Percentiles rank a stretch among this genome's conserved stretches.
Conservation (phyloP, 2,113 vertebrate genomes). For the Hippocampus guttulatus region DNA sequence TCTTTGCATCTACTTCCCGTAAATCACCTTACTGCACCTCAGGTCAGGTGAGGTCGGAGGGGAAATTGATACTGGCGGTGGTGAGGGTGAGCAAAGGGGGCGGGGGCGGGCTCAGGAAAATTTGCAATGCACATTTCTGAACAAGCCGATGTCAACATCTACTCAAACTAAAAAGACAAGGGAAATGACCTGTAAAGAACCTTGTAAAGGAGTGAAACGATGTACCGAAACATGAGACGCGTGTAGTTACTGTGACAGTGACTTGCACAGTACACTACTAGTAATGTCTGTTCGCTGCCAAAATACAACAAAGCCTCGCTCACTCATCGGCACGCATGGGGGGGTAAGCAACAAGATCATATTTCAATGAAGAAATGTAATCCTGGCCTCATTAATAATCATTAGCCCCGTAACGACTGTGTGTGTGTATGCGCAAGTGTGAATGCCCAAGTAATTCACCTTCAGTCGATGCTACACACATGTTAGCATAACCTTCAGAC, state of each 20-base stretch:
- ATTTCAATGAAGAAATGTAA: constrained; percentile 38
- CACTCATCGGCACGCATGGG: constrained; percentile 20
- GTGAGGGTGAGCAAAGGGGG: not conserved
- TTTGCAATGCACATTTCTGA: not conserved
- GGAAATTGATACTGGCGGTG: not conserved
- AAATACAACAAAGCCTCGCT: constrained; percentile 30
- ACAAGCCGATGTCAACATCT: not conserved
- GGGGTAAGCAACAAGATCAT: constrained; percentile 38
- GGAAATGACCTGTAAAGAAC: constrained; percentile 17
- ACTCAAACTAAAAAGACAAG: constrained; percentile 8
- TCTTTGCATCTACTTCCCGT: constrained; percentile 33
- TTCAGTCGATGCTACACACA: constrained; percentile 20
- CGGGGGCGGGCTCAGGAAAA: not conserved
- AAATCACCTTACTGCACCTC: constrained; percentile 38
- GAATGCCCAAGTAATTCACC: constrained; percentile 22
- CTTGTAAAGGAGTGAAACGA: constrained; percentile 1
- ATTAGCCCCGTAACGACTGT: constrained; percentile 57
- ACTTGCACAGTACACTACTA: constrained; percentile 14
- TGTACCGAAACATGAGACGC: constrained; percentile 18
- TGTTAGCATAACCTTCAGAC: not conserved
- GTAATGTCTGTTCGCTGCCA: constrained; percentile 28
- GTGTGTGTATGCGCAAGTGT: constrained; percentile 8
- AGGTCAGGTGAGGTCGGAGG: not conserved
- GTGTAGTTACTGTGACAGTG: constrained; percentile 5
- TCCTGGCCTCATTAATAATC: constrained; percentile 57